Conservation (phyloP, 2,113 vertebrate species). For the Cinclus mexicanus region DNA sequence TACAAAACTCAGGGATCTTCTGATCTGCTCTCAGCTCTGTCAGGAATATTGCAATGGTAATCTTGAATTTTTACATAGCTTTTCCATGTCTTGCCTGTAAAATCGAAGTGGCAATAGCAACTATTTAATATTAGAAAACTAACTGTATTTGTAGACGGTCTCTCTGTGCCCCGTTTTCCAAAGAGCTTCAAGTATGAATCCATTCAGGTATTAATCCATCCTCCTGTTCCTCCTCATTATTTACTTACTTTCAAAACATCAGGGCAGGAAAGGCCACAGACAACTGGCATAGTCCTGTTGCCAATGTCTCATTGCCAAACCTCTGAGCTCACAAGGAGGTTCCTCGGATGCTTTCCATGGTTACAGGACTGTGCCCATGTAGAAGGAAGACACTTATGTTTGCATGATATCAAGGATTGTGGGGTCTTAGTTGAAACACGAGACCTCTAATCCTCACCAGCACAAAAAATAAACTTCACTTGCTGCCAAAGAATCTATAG, state of each 20-base stretch:
- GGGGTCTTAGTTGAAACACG: neutral
- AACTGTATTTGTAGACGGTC: neutral
- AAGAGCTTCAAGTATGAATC: neutral
- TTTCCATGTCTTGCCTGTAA: neutral
- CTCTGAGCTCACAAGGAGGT: neutral
- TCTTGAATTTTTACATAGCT: neutral
- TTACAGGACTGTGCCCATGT: neutral
- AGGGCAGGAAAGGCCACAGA: neutral
- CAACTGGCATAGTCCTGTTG: neutral
- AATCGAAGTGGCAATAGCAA: neutral
- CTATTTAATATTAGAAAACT: neutral
- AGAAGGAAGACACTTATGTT: neutral
- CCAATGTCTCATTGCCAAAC: neutral
- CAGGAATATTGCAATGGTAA: neutral
- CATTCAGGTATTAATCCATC: neutral
- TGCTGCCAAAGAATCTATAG: neutral
- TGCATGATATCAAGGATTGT: neutral
- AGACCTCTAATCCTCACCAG: neutral
- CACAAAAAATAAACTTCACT: neutral
- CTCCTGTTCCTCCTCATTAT: neutral
- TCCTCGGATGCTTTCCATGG: neutral
- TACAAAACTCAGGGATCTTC: neutral
- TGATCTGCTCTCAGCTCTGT: neutral
- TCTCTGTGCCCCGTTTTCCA: neutral
- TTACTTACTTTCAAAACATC: neutral